These are phyloP conservation scores for Calyptommatus sinebrachiatus DNA, from an alignment of 2,113 vertebrate genomes.

Conservation along the genomic window DNA sequence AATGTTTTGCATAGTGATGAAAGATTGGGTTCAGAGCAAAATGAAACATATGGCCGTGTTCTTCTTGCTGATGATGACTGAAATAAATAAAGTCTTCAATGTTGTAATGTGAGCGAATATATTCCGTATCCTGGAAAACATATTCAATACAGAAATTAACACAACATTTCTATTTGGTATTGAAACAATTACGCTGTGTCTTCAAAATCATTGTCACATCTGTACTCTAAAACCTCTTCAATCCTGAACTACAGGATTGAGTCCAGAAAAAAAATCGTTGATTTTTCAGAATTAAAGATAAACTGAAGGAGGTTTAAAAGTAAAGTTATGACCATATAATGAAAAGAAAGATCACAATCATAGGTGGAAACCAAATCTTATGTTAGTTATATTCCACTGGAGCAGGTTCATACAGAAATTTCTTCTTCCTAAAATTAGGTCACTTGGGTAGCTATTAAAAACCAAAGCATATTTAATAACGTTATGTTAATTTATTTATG, in stretches of 20 bases:
- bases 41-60: slow-evolving; percentile 84
- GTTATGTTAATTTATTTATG: neutral
- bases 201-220: neutral
- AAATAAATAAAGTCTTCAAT: slow-evolving; percentile 91
- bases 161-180: neutral
- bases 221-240: neutral
- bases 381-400: neutral
- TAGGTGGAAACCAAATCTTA: neutral
- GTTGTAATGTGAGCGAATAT: slow-evolving; percentile 83
- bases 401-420: neutral
- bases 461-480: neutral
- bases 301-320: too few relatives aligned
- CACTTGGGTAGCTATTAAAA: neutral
- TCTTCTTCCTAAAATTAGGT: neutral
- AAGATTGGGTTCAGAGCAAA: slow-evolving; percentile 79
- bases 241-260: too few relatives aligned
- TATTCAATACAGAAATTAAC: neutral
- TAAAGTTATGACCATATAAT: too few relatives aligned
- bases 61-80: slow-evolving; percentile 76
- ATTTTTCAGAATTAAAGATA: too few relatives aligned
- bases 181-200: neutral
- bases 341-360: neutral
- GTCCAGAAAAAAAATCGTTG: too few relatives aligned
- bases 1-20: slow-evolving; percentile 75
- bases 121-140: slow-evolving; percentile 82